Conservation (phyloP, 2,888 invertebrate genomes). For the Pediacus dermestoides region DNA sequence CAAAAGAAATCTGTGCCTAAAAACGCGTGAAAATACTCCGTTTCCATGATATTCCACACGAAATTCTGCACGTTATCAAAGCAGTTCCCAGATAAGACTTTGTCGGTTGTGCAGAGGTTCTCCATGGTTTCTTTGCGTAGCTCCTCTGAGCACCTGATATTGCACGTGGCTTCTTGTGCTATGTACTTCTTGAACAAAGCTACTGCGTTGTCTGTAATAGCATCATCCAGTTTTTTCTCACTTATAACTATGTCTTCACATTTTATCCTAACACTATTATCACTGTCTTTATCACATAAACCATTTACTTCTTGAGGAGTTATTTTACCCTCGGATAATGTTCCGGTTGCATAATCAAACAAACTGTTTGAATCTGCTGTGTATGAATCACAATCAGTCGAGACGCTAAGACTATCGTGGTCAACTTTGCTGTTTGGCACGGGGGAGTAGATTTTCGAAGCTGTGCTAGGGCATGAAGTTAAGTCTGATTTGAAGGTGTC, state of each 20-base stretch:
- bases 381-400: conserved; percentile 49
- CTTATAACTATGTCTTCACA: conserved; percentile 24
- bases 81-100: conserved; percentile 63
- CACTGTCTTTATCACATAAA: conserved; percentile 43
- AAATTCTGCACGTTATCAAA: conserved; percentile 71
- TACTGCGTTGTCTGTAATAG: conserved; percentile 59
- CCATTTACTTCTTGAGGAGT: conserved; percentile 24
- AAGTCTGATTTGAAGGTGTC: conserved; percentile 60
- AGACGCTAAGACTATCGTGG: conserved; percentile 49
- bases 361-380: conserved; percentile 46
- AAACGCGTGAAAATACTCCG: conserved; percentile 76
- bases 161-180: conserved; percentile 62
- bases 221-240: conserved; percentile 29
- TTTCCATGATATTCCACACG: conserved; percentile 63
- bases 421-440: conserved; percentile 36
- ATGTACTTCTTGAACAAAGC: conserved; percentile 75
- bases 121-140: conserved; percentile 60
- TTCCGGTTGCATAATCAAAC: conserved; percentile 39
- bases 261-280: conserved; percentile 40
- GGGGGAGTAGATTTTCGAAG: conserved; percentile 26
- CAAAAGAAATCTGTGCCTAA: conserved; percentile 81
- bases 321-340: conserved; percentile 26
- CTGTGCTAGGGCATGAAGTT: conserved; percentile 5
- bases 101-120: conserved; percentile 65
- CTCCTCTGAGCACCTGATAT: conserved; percentile 58